phyloP scores from a whole-genome alignment of 2,797 vertebrate genomes.

The Betta splendens region DNA sequence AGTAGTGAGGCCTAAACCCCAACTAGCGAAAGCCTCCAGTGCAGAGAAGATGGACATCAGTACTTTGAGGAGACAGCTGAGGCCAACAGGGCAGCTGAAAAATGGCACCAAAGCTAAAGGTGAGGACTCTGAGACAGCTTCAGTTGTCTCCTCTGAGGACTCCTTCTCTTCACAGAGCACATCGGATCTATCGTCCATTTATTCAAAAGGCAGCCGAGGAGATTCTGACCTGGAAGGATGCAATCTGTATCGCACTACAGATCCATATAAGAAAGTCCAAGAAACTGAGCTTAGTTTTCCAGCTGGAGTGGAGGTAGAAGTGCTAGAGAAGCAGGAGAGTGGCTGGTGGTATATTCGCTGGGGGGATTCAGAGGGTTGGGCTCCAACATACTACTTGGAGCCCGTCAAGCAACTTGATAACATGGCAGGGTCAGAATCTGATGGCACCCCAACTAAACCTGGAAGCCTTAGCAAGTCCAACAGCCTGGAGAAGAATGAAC shows the following conservation, averaged over 20 bases:
- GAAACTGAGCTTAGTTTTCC: slow-evolving; percentile 96
- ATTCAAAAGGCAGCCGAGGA: slow-evolving; percentile 83
- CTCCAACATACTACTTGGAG: slow-evolving; percentile 93
- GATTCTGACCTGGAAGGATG: slow-evolving; percentile 86
- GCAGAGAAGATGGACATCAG: slow-evolving; percentile 98
- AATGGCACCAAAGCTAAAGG: slow-evolving; percentile 87
- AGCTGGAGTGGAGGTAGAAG: slow-evolving; percentile 91
- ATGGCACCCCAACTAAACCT: slow-evolving; percentile 79
- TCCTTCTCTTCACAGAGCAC: slow-evolving; percentile 89
- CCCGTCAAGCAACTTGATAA: slow-evolving; percentile 84
- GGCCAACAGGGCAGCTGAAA: slow-evolving; percentile 93
- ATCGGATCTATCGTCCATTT: slow-evolving; percentile 86
- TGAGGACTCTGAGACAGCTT: slow-evolving; percentile 93
- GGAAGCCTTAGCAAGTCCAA: slow-evolving; percentile 94
- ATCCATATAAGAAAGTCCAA: slow-evolving; percentile 93
- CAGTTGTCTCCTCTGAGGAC: slow-evolving; percentile 86
- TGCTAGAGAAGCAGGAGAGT: slow-evolving; percentile 94
- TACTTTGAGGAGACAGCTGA: slow-evolving; percentile 92
- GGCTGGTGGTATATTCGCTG: slow-evolving; percentile 98
- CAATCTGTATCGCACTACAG: slow-evolving; percentile 87
- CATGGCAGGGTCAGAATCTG: slow-evolving; percentile 79
- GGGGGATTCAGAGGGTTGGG: slow-evolving; percentile 93
- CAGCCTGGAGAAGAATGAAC: slow-evolving; percentile 97
- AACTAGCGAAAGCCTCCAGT: slow-evolving; percentile 89
- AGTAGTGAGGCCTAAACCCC: slow-evolving; percentile 94